Conservation (phyloP, 2,113 vertebrate species). For the Brachyhypopomus occidentalis region DNA sequence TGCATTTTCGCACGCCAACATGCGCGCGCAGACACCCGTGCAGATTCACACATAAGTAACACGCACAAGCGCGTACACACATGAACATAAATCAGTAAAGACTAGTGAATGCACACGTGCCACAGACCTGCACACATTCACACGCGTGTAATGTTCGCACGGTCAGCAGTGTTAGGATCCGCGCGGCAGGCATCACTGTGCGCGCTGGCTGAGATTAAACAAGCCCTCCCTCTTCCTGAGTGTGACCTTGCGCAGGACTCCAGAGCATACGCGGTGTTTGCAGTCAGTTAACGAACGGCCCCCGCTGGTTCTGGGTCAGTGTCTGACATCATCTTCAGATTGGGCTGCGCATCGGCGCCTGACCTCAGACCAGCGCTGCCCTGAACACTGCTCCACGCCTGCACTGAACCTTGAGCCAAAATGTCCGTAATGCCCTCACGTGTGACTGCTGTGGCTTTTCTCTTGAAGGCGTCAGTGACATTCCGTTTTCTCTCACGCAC, state of each 20-base stretch:
- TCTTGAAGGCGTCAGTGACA: no score
- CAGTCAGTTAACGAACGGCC: conserved; percentile 2
- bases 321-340: background rate
- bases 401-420: background rate
- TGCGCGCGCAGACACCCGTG: no score
- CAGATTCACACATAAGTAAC: no score
- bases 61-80: no score
- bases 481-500: background rate
- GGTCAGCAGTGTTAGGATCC: no score
- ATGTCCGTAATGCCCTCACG: background rate
- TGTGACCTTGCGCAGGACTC: conserved; percentile 14
- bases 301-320: conserved; percentile 20
- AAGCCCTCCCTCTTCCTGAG: conserved; percentile 34
- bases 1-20: no score
- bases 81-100: no score
- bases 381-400: background rate
- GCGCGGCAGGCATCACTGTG: no score
- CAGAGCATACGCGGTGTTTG: background rate
- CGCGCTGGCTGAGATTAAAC: conserved; percentile 44
- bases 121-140: no score
- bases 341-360: background rate
- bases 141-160: no score
- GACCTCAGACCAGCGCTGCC: background rate
- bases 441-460: background rate
- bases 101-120: no score